Base-by-base conservation (phyloP, 2,888 invertebrate genomes). In the Apotomis turbidana region DNA sequence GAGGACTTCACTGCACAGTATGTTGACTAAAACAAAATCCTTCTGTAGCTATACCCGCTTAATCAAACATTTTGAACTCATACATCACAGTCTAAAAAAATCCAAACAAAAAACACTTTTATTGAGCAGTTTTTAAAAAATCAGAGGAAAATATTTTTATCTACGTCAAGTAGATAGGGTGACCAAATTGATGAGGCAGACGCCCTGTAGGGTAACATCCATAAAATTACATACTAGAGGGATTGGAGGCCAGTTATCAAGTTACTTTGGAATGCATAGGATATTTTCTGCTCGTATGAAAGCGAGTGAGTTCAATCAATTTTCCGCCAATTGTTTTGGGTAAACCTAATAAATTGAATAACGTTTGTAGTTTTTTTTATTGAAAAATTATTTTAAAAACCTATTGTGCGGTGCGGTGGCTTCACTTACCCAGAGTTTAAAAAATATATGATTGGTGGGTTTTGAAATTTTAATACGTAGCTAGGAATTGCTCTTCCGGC, bases 251-350 rank as follows among this genome's bases (percentile, higher is more conserved):
- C 83, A 84, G 85, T 88, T 88, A 89, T 89, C 81, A 85, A 87
- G 87, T 90, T 87, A 88, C 86, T 88, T 81, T 78, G 83, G 85
- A 87, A 89, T 89, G 87, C 88, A 89, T 89, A 83, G 88, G 85
- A 87, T 86, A 87, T 87, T 89, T 88, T 83, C 78, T 83, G 85
- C 85, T 80, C 76, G 77, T 80, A 79, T 78, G 81, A 81, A 78
- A 78, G 76, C 79, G 74, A 78, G 75, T 77, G 64, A 78, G 76
- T 71, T 81, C 78, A 85, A 82, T 80, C 79, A 80, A 85, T 88
- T 86, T 85, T 70, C 76, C 78, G 78, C 78, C 80, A 81, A 82
- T 82, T 78, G 77, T 77, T 76, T 74, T 72, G 76, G 78, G 74
- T 74, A 74, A 66, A 61, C 54, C 52, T 64, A 74, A 75, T 64